Percentiles rank a stretch among this genome's conserved stretches.
Evolutionary conservation across 2,888 invertebrate genomes (phyloP).

Genomic region (Abrostola tripartita): DNA sequence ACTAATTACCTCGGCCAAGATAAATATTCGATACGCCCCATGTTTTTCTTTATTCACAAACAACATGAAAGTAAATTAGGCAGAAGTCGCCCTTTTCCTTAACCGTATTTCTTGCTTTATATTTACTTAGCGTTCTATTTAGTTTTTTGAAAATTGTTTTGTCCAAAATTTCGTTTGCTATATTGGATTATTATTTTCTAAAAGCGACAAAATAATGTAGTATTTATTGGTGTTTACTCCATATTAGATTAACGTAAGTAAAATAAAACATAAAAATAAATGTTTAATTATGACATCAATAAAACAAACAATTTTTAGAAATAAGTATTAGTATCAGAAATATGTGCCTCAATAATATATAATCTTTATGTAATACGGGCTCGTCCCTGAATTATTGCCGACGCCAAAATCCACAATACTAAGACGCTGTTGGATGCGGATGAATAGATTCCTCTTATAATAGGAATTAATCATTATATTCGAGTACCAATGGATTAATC

Average conservation of each 20-base stretch:
- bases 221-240: no score
- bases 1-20: slow-evolving; percentile 4
- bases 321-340: not conserved
- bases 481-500: not conserved
- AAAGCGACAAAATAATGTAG: no score
- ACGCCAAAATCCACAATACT: slow-evolving; percentile 8
- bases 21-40: slow-evolving; percentile 2
- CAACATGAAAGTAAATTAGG: slow-evolving; percentile 5
- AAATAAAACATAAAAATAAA: no score
- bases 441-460: slow-evolving; percentile 8
- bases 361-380: not conserved
- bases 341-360: no score
- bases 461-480: slow-evolving; percentile 5
- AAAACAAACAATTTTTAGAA: not conserved
- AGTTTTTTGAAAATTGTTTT: not conserved
- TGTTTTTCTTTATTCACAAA: slow-evolving; percentile 6
- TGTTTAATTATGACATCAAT: no score
- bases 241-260: no score
- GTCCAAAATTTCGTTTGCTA: not conserved
- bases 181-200: no score
- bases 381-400: not conserved
- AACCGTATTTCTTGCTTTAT: slow-evolving; percentile 1
- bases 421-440: not conserved
- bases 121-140: not conserved
- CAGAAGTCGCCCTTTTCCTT: not conserved